Evolutionary conservation across 2,888 invertebrate genomes (phyloP), one percentile per base, ranked within the genome.

Genomic region (Spialia ferax): DNA sequence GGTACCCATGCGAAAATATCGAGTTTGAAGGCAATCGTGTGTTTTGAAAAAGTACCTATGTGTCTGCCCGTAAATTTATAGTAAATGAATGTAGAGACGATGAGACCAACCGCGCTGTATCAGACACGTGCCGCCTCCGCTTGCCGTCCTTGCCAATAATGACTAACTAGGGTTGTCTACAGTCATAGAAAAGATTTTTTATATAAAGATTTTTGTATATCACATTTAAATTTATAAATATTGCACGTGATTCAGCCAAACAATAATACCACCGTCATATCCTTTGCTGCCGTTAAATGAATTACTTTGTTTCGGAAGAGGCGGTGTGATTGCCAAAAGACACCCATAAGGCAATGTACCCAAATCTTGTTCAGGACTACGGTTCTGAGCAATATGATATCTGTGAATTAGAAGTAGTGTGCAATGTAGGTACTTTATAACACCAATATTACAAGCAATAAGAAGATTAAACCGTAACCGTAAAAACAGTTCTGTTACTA

Each of bases 111-210:
- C 42, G 15, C 26, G 20, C 15, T 11, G 13, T 50, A 50, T 61
- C 61, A 15, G 18, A 50, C 61, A 48, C 61, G 55, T 55, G 55
- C 55, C 55, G 55, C 55, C 55, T 32, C 55, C 55, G 32, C n/a
- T 22, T 15, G 23, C n/a, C 32, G 29, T 55, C 32, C 32, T 55
- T 18, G 32, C 55, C 29, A 32, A 32, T 32, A 11, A 55, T 55
- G 15, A 55, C 55, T 55, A 55, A 55, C 55, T 55, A 55, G 55
- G 55, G 55, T 32, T 55, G 55, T 35, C 32, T 35, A 55, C 5
- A 0, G 13, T 20, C 1, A 52, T 7, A 8, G 2, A n/a, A 26
- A 52, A 52, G 0, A 35, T 13, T n/a, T n/a, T n/a, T n/a, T n/a
- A n/a, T n/a, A n/a, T n/a, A n/a, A n/a, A n/a, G n/a, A 35, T 13